Evolutionary conservation across 2,113 vertebrate genomes (phyloP).

Genomic region (Apistogramma diplotaenia): DNA sequence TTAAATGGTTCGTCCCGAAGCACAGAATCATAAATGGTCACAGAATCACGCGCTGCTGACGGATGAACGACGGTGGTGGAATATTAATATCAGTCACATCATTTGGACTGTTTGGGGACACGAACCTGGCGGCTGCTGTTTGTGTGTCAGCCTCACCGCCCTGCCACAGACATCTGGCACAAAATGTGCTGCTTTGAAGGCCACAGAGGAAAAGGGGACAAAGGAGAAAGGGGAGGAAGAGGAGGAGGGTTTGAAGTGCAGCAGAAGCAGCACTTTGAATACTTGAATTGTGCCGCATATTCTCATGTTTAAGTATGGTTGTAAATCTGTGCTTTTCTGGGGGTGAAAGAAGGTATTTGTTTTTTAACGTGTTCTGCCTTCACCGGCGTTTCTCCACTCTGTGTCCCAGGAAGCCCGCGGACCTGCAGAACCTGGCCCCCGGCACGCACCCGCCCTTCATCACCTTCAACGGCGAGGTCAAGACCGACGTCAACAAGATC

Average conservation of each 20-base stretch:
- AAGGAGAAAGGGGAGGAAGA: neutral
- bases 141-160: slow-evolving; percentile 54
- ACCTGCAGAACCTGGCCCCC: slow-evolving; percentile 96
- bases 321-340: neutral
- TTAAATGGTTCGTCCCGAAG: slow-evolving; percentile 25
- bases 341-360: neutral
- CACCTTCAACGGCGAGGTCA: slow-evolving; percentile 96
- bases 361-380: neutral
- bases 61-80: neutral
- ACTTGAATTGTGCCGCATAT: neutral
- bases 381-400: neutral
- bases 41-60: neutral
- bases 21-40: neutral
- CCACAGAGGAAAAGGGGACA: neutral
- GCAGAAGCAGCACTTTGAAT: neutral
- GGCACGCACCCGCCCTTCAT: slow-evolving; percentile 98
- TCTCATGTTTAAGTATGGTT: neutral
- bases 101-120: neutral
- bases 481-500: slow-evolving; percentile 98
- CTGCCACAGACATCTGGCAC: slow-evolving; percentile 65
- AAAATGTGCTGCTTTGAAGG: slow-evolving; percentile 53
- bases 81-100: neutral
- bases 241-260: neutral
- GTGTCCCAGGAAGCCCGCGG: slow-evolving; percentile 90
- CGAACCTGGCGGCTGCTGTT: neutral